Conservation (phyloP, 2,113 vertebrate species). For the Takifugu bimaculatus region DNA sequence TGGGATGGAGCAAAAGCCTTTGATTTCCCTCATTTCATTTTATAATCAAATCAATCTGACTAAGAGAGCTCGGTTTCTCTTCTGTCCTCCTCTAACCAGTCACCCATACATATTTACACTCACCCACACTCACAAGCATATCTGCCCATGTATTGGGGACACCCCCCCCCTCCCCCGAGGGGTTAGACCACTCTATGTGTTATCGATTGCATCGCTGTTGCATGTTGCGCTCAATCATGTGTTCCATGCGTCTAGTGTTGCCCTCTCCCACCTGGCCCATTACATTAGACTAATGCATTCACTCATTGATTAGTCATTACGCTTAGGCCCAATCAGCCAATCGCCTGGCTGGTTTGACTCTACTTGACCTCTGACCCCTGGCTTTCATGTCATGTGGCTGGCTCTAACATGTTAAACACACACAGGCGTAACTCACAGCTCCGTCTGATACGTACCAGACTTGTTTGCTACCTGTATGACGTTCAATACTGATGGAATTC, state of each 20-base stretch:
- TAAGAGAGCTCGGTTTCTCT: slow-evolving; percentile 45
- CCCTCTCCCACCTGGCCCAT: slow-evolving; percentile 91
- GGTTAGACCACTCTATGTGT: slow-evolving; percentile 85
- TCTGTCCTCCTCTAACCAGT: slow-evolving; percentile 46
- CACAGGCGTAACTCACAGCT: slow-evolving; percentile 25
- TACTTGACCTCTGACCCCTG: slow-evolving; percentile 64
- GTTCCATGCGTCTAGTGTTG: slow-evolving; percentile 88
- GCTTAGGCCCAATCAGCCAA: slow-evolving; percentile 91
- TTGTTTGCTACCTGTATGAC: slow-evolving; percentile 38
- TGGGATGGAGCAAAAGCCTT: slow-evolving; percentile 36
- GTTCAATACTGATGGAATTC: slow-evolving; percentile 39
- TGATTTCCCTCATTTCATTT: slow-evolving; percentile 62
- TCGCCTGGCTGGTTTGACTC: slow-evolving; percentile 80
- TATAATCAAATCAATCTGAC: slow-evolving; percentile 70
- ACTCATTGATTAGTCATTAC: slow-evolving; percentile 97
- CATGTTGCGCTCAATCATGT: slow-evolving; percentile 89
- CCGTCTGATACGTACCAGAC: slow-evolving; percentile 18
- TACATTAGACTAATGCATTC: slow-evolving; percentile 97
- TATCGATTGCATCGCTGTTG: slow-evolving; percentile 88
- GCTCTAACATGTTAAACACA: slow-evolving; percentile 55
- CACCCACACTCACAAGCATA: slow-evolving; percentile 13
- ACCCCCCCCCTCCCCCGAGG: slow-evolving; percentile 39
- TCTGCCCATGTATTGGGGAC: slow-evolving; percentile 55
- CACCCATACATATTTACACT: slow-evolving; percentile 53
- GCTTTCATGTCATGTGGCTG: slow-evolving; percentile 41